These are phyloP conservation scores for Pinctada fucata DNA, from an alignment of 2,888 invertebrate genomes.

Conservation along the genomic window DNA sequence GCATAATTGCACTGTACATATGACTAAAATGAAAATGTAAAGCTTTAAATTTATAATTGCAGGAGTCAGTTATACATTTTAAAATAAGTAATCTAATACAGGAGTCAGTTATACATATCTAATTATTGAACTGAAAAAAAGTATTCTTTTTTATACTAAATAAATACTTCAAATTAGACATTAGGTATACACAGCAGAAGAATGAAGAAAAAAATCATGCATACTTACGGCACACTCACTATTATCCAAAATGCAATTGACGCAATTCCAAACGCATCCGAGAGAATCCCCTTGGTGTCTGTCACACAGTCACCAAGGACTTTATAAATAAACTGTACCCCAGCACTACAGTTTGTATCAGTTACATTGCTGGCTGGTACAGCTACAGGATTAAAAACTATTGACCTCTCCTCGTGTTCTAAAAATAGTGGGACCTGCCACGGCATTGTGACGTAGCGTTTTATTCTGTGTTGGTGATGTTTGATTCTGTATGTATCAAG, in stretches of 20 bases:
- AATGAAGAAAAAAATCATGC: too few species aligned
- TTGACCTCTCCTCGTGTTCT: neutral
- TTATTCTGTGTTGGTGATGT: too few species aligned
- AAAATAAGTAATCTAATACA: too few species aligned
- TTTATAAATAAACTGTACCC: constrained; percentile 62
- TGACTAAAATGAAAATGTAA: too few species aligned
- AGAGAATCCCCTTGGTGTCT: constrained; percentile 54
- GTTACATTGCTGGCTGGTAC: constrained; percentile 2
- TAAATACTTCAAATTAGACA: too few species aligned
- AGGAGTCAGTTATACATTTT: too few species aligned
- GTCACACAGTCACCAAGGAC: constrained; percentile 63
- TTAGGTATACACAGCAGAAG: too few species aligned
- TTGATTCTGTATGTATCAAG: neutral
- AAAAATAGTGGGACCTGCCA: constrained; percentile 27
- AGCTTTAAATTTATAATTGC: too few species aligned
- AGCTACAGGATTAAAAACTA: neutral
- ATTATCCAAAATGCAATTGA: constrained; percentile 64
- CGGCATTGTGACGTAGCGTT: constrained; percentile 14
- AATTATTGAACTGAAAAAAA: too few species aligned
- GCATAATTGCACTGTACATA: too few species aligned
- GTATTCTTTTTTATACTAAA: too few species aligned
- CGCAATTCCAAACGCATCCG: constrained; percentile 60
- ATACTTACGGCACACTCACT: constrained; percentile 64
- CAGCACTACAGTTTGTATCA: constrained; percentile 55
- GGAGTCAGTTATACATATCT: too few species aligned